These are phyloP conservation scores for Discoglossus pictus DNA, from an alignment of 2,797 vertebrate species.

Conservation along the genomic window DNA sequence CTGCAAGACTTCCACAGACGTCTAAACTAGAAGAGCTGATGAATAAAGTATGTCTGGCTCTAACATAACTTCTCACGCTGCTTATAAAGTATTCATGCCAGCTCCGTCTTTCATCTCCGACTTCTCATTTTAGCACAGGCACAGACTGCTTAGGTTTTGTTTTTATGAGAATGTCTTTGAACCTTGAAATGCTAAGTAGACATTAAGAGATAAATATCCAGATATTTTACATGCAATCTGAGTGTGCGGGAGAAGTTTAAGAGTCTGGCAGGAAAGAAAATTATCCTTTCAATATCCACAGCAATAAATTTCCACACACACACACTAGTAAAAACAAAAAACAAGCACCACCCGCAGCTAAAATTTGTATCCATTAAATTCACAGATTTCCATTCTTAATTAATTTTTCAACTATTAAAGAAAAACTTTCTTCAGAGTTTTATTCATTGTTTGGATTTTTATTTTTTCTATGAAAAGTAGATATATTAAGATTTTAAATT, in stretches of 20 bases:
- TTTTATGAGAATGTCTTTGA: constrained; percentile 39
- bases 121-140: constrained; percentile 22
- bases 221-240: constrained; percentile 39
- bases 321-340: too few relatives aligned
- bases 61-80: constrained; percentile 30
- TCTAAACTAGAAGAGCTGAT: constrained; percentile 23
- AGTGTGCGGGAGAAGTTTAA: constrained; percentile 12
- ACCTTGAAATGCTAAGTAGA: constrained; percentile 44
- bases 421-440: too few relatives aligned
- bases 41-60: constrained; percentile 26
- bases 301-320: too few relatives aligned
- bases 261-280: constrained; percentile 29
- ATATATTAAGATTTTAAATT: too few relatives aligned
- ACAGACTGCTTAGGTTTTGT: constrained; percentile 31
- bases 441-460: too few relatives aligned
- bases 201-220: constrained; percentile 22
- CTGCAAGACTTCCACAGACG: background rate
- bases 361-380: too few relatives aligned
- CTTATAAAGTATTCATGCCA: constrained; percentile 43
- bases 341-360: too few relatives aligned
- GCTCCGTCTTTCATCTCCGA: constrained; percentile 29
- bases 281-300: background rate
- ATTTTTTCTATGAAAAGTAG: too few relatives aligned
- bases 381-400: too few relatives aligned
- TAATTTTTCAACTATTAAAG: too few relatives aligned